Percentiles rank a stretch among this genome's conserved stretches.
These are phyloP conservation scores for Epistrophe grossulariae DNA, from an alignment of 2,888 invertebrate genomes.

Conservation along the genomic window DNA sequence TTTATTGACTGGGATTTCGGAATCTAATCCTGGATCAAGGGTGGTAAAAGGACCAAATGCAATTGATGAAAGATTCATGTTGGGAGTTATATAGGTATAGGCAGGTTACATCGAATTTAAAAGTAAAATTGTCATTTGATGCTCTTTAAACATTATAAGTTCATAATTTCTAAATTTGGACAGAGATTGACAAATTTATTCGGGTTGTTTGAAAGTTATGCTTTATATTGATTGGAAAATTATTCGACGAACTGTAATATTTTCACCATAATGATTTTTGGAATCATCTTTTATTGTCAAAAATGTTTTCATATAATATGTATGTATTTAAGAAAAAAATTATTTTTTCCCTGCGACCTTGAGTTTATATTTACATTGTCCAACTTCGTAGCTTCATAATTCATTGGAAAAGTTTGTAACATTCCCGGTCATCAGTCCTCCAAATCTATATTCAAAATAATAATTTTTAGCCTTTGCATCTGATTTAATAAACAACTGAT, in stretches of 20 bases:
- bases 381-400: not conserved
- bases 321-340: not conserved
- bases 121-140: not conserved
- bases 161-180: not conserved
- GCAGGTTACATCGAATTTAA: not conserved
- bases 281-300: not conserved
- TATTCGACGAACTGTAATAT: too few relatives aligned
- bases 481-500: slow-evolving; percentile 23
- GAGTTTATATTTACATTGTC: not conserved
- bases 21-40: slow-evolving; percentile 36
- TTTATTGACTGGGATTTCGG: slow-evolving; percentile 29
- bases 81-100: too few relatives aligned
- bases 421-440: not conserved
- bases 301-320: not conserved
- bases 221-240: too few relatives aligned
- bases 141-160: not conserved
- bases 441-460: slow-evolving; percentile 1
- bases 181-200: too few relatives aligned
- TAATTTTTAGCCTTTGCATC: slow-evolving; percentile 26
- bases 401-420: not conserved
- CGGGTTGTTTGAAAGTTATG: too few relatives aligned
- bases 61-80: slow-evolving; percentile 24
- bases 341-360: not conserved
- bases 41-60: slow-evolving; percentile 15
- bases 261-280: too few relatives aligned